phyloP scores from a whole-genome alignment of 2,888 invertebrate species.

The Conchocele bisecta region DNA sequence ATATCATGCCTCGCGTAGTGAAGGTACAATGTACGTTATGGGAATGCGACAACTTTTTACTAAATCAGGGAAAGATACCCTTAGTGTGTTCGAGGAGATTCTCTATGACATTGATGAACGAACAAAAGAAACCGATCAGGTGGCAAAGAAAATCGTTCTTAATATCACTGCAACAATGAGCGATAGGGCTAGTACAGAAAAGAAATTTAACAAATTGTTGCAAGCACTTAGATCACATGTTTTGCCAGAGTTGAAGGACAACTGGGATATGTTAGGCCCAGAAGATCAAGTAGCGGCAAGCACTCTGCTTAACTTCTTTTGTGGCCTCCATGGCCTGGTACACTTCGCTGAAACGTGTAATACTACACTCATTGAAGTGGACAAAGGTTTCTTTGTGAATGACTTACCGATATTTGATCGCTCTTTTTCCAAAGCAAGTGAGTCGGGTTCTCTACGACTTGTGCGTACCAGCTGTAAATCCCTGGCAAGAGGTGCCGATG shows the following conservation, averaged over 20 bases:
- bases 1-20: conserved; percentile 27
- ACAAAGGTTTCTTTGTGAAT: conserved; percentile 33
- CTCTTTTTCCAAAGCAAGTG: conserved; percentile 25
- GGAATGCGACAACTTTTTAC: conserved; percentile 30
- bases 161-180: not conserved
- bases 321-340: conserved; percentile 55
- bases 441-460: conserved; percentile 39
- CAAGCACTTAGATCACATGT: conserved; percentile 35
- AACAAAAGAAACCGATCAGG: not conserved
- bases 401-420: conserved; percentile 32
- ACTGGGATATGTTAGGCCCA: conserved; percentile 34
- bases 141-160: conserved; percentile 8
- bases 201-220: conserved; percentile 42
- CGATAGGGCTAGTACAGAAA: conserved; percentile 28
- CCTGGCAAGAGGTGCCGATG: conserved; percentile 52
- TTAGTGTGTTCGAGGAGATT: conserved; percentile 22
- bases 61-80: conserved; percentile 17
- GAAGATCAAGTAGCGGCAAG: conserved; percentile 32
- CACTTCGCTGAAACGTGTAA: conserved; percentile 48
- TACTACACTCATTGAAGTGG: conserved; percentile 15
- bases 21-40: conserved; percentile 28
- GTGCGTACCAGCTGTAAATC: conserved; percentile 41
- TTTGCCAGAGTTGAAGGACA: conserved; percentile 35
- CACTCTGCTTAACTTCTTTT: conserved; percentile 55
- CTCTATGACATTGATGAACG: conserved; percentile 26